Evolutionary conservation across 1,140 invertebrate genomes (phyloP), one percentile per base, ranked within the genome.

Genomic region (Mamestra configurata): DNA sequence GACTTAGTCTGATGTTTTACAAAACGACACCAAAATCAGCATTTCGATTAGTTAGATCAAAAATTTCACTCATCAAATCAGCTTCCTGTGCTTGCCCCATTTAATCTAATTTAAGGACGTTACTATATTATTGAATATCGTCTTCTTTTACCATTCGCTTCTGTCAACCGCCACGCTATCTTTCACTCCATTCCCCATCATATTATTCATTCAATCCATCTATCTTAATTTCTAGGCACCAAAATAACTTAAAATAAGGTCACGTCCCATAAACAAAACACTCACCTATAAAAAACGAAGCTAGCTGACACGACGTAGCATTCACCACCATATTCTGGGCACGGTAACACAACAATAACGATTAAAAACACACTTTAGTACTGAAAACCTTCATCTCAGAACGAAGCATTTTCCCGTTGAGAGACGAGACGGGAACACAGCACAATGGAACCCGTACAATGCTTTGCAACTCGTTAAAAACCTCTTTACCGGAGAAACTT

Each of bases 281-380:
- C 40, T 76, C 72, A 92, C 92, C 92, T 66, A 93, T 89, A 64
- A 90, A 91, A 77, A 93, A 88, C 1, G 90, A 88, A 73, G 88
- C 81, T 20, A 93, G 31, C 35, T 85, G 82, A 71, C 90, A 91
- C 31, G 80, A 70, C 18, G 82, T 82, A 8, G 80, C 53, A 51
- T 79, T 77, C 61, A 71, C 40, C 59, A 87, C 57, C 83, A 90
- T 88, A 37, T 84, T 87, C 57, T 66, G 22, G 57, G 24, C 24
- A 64, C 57, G 79, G 11, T 31, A 57, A 80, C 80, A 57, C 64
- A 66, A 53, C 40, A 35, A 66, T 57, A 61, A 55, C 37, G 43
- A 79, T 81, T 79, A 79, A 82, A 61, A 79, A 78, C 59, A 57
- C 73, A 73, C 61, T 53, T 35, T 15, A 81, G 31, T 20, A 22